Base-by-base conservation (phyloP, 35 echinoderm and acorn worm species). In the Heliocidaris tuberculata region DNA sequence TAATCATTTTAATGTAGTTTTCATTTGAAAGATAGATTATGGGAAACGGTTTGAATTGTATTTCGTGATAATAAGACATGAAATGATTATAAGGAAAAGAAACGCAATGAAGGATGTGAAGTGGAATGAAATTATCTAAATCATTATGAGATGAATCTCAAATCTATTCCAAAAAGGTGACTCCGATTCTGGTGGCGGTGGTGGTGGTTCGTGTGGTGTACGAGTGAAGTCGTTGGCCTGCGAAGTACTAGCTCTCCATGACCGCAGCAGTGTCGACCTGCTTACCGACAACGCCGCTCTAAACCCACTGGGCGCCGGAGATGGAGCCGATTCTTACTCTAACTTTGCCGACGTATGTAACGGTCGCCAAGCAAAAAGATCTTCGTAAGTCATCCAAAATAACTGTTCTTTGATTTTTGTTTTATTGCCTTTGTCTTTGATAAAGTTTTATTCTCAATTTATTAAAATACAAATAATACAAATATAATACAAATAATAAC, bases 291-390 rank as follows among this genome's bases (percentile, higher is more conserved):
- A 97, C 61, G 94, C 85, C 2, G 35, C 31, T 48, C 90, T 97
- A 12, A 97, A 96, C 88, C 92, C 96, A 50, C 7, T 24, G 9
- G 96, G 94, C 27, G 31, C 30, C 11, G 47, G 52, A 8, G 96
- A 97, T 85, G 94, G 94, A 7, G 96, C 96, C 32, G 92, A 94
- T 48, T 70, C 96, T 5, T 35, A 35, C 30, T 90, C 88, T 21
- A 97, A 97, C 86, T 94, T 97, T 90, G 48, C 17, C n/a, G 96
- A 97, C 48, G 94, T 93, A 5, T 97, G 96, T 52, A 95, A 97
- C 65, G 96, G 96, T 9, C 27, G 60, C 0, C 27, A 24, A 50
- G 94, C 94, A 42, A 52, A 71, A 27, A 16, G 85, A 78, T 97
- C 96, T 86, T 94, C 85, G 96, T 97, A 88, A 61, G 89, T 93